Conservation (phyloP, 2,797 vertebrate genomes). For the Tympanoctomys barrerae region DNA sequence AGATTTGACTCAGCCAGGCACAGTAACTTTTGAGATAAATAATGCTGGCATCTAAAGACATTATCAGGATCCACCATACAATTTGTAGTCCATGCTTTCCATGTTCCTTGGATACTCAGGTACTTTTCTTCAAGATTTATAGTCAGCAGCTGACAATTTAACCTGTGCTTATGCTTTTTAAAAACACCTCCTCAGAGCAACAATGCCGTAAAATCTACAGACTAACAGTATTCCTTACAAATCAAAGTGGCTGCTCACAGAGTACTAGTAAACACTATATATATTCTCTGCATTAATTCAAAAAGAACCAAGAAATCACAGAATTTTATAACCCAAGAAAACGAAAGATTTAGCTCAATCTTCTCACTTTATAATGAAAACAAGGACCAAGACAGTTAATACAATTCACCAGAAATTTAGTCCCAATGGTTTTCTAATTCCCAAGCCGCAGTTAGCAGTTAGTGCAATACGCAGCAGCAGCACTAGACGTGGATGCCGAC, state of each 20-base stretch:
- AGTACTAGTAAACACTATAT: not conserved
- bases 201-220: not conserved
- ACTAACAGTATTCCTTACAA: not conserved
- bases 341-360: not conserved
- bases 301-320: constrained; percentile 25
- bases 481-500: constrained; percentile 2
- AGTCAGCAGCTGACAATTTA: not conserved
- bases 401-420: constrained; percentile 39
- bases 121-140: not conserved
- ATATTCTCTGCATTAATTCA: not conserved
- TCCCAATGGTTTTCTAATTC: not conserved
- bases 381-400: not conserved
- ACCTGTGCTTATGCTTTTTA: not conserved
- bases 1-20: not conserved
- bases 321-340: constrained; percentile 19
- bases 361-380: constrained; percentile 36
- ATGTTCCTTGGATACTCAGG: not conserved
- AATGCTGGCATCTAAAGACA: not conserved
- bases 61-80: constrained; percentile 38
- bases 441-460: not conserved
- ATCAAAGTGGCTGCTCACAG: not conserved
- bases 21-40: not conserved
- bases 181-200: not conserved
- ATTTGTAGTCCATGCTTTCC: not conserved
- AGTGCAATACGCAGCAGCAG: not conserved